phyloP scores from a whole-genome alignment of 1,140 invertebrate genomes.

The Neotoxoptera formosana region DNA sequence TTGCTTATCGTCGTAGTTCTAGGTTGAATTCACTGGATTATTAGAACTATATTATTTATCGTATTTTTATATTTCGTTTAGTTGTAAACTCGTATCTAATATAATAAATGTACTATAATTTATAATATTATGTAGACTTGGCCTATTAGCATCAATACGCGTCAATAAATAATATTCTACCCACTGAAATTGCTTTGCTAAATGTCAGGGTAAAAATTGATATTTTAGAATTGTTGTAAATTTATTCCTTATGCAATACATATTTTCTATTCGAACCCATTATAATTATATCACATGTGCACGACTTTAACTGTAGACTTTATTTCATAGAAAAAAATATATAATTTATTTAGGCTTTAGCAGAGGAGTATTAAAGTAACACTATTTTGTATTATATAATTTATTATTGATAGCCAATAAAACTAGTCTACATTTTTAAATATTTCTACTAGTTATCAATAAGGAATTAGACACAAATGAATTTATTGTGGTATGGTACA shows the following conservation, averaged over 20 bases:
- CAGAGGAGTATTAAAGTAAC: background rate
- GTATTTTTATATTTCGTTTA: background rate
- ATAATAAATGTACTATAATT: background rate
- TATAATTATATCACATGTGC: background rate
- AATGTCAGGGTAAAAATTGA: slow-evolving; percentile 28
- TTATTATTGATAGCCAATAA: background rate
- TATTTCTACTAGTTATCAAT: background rate
- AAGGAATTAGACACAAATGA: background rate
- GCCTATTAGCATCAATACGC: background rate
- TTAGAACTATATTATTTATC: background rate
- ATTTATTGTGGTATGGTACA: background rate
- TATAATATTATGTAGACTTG: background rate
- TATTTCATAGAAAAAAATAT: background rate
- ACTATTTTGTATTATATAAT: background rate
- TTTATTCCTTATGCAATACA: background rate
- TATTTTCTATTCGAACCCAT: background rate
- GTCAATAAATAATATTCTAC: background rate
- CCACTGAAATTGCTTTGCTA: background rate
- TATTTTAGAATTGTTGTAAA: background rate
- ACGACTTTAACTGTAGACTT: too few species aligned
- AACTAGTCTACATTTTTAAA: background rate
- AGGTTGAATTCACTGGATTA: background rate
- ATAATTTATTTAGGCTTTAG: background rate
- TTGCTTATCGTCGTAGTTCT: background rate
- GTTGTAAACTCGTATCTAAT: background rate